Evolutionary conservation across 2,797 vertebrate species (phyloP).

Genomic region (Lates japonicus): DNA sequence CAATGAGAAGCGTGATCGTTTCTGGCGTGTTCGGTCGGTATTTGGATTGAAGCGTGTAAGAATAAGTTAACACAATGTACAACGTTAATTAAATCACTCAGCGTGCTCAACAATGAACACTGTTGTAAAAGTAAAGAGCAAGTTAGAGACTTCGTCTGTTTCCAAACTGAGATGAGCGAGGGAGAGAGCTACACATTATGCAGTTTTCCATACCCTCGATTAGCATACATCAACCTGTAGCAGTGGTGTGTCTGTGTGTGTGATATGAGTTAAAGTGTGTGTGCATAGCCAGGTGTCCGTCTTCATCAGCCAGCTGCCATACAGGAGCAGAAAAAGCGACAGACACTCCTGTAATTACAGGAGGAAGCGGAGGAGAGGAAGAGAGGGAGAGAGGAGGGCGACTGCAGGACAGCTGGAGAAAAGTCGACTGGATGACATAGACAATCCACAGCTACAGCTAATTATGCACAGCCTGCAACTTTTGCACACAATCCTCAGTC

Average conservation of each 20-base stretch:
- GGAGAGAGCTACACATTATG: conserved; percentile 28
- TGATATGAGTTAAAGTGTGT: conserved; percentile 30
- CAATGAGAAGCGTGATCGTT: no score
- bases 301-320: conserved; percentile 59
- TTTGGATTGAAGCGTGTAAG: no score
- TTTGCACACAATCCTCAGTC: background rate
- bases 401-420: conserved; percentile 26
- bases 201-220: conserved; percentile 41
- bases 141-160: background rate
- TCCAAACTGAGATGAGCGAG: background rate
- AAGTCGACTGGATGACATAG: conserved; percentile 13
- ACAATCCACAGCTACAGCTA: conserved; percentile 19
- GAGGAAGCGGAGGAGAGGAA: conserved; percentile 1
- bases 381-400: background rate
- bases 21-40: no score
- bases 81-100: no score
- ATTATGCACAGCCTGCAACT: conserved; percentile 11
- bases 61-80: no score
- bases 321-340: conserved; percentile 39
- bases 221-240: conserved; percentile 49
- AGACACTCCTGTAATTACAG: conserved; percentile 58
- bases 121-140: no score
- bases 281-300: conserved; percentile 45
- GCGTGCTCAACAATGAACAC: no score
- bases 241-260: conserved; percentile 19